Base-by-base conservation (phyloP, 2,888 invertebrate species). In the Thymelicus acteon region DNA sequence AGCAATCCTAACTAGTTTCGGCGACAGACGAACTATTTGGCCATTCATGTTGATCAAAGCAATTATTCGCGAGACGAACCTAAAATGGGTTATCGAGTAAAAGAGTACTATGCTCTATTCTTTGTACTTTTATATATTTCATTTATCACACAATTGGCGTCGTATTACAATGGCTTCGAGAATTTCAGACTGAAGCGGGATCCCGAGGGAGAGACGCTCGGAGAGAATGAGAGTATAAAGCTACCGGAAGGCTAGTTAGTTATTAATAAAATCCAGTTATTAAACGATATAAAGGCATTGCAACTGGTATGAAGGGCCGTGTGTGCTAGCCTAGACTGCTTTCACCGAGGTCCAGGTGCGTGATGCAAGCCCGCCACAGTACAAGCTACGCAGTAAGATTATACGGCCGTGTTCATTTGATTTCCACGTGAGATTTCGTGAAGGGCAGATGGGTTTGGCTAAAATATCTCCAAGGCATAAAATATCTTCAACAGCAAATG, bases 181-280 rank as follows among this genome's bases (percentile, higher is more conserved):
- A 52, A 60, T 65, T 65, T 71, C 52, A 65, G 70, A 60, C 60
- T 61, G 71, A 71, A 65, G 47, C 71, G 70, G 65, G 68, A 72
- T 75, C 73, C 67, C 73, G 71, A 69, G 73, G 72, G 73, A 75
- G 75, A 75, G 54, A 60, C 52, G 64, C 52, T 48, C 47, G 44
- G 31, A 57, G 13, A 57, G 31, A 57, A 31, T 37, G 39, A 49
- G n/a, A 44, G 60, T 39, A 71, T 71, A 65, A 65, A 71, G 64
- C 64, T 75, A 75, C 76, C 76, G 78, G 75, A 75, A 74, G 76
- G 77, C 79, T 78, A 78, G 79, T 79, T 79, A 80, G 77, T 79
- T 79, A 80, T 79, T 79, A 80, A 77, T 78, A 77, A 78, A 78
- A 80, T 78, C 79, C 78, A 79, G 79, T 80, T 79, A 78, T 77